A percentile compares a stretch with the other conserved stretches of the same genome.
phyloP scores from a whole-genome alignment of 1,140 invertebrate genomes.

The Venturia canescens region DNA sequence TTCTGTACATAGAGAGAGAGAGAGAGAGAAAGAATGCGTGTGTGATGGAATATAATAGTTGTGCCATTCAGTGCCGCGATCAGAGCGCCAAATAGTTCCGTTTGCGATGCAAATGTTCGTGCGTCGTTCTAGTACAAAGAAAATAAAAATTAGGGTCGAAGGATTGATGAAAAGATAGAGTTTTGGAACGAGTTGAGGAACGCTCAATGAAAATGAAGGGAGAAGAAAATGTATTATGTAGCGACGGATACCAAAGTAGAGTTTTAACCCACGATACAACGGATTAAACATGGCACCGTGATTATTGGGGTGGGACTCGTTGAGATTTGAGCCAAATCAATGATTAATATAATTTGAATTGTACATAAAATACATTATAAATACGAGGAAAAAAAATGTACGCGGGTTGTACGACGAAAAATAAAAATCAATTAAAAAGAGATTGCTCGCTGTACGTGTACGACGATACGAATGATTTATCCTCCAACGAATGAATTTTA shows the following conservation, averaged over 20 bases:
- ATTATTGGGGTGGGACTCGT: slow-evolving; percentile 44
- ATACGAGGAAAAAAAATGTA: background rate
- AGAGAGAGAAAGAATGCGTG: no score
- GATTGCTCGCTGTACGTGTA: no score
- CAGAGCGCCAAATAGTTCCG: no score
- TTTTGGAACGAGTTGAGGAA: no score
- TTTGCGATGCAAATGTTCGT: no score
- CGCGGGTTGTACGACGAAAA: slow-evolving; percentile 15
- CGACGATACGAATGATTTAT: slow-evolving; percentile 45
- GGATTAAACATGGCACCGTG: slow-evolving; percentile 14
- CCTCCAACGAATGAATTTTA: slow-evolving; percentile 53
- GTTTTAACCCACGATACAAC: slow-evolving; percentile 46
- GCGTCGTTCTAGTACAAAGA: no score
- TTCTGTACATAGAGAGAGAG: no score
- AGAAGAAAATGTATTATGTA: slow-evolving; percentile 38
- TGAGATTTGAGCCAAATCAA: slow-evolving; percentile 43
- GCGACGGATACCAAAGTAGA: slow-evolving; percentile 62
- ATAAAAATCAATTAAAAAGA: slow-evolving; percentile 19
- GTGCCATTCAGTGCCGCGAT: no score
- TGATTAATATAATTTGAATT: background rate
- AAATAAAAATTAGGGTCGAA: no score
- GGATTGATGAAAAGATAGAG: no score
- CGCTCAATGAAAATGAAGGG: no score
- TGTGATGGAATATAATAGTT: no score
- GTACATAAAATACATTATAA: slow-evolving; percentile 1